Base-by-base conservation (phyloP, 2,113 vertebrate species). In the Hemicordylus capensis region DNA sequence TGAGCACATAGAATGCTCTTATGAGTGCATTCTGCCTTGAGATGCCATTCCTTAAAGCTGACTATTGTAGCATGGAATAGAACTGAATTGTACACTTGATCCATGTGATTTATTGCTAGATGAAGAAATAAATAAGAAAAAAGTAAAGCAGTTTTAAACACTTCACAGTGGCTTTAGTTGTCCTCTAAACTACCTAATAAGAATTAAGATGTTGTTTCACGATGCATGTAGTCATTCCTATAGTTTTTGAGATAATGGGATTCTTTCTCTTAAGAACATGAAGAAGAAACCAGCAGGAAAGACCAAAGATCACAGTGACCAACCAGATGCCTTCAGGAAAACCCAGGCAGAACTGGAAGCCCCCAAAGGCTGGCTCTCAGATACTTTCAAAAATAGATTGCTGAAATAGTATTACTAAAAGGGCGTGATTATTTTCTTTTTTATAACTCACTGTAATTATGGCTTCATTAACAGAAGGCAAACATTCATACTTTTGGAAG, bases 51-150 rank as follows among this genome's bases (percentile, higher is more conserved):
- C 39, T 48, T 79, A 42, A 42, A 76, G 26, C 22, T 37, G 74
- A 76, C 3, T 42, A 58, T 59, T 19, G n/a, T 88, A 46, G 24
- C 59, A 84, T 64, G 75, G 34, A 42, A 17, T n/a, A 73, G 67
- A n/a, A 79, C 78, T 69, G 34, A 64, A 86, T 22, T n/a, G 0
- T 58, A 39, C 10, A 15, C 8, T 83, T 34, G 31, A 54, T 69
- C 67, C 28, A 34, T 3, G 73, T 44, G 22, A 54, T 31, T 46
- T 85, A 85, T 59, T 58, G 76, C 37, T 69, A 69, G 74, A 34
- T 44, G 74, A 76, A 20, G 73, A 48, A 74, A 83, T 74, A 75
- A 83, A 83, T 64, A 74, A 84, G 39, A 66, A 19, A 31, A 64
- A 37, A 51, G 76, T n/a, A 54, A 24, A 26, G 20, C 34, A 31